Evolutionary conservation across 2,888 invertebrate genomes (phyloP).

Genomic region (Chrysodeixis includens): DNA sequence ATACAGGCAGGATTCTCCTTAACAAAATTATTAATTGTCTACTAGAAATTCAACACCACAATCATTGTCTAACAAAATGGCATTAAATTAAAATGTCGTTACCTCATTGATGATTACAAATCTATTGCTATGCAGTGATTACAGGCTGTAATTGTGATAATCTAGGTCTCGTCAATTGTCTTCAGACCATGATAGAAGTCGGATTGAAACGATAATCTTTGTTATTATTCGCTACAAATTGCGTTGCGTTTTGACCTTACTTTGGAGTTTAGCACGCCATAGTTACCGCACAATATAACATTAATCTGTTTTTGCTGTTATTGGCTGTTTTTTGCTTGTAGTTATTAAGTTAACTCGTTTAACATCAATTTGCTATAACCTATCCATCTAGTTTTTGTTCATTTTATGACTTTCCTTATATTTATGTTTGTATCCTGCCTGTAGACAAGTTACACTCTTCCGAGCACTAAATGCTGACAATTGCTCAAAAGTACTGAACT

Average conservation of each 20-base stretch:
- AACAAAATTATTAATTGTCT: no score
- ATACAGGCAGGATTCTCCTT: no score
- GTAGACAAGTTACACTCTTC: no score
- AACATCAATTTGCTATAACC: neutral
- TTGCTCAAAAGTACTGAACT: no score
- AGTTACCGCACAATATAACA: conserved; percentile 13
- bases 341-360: neutral
- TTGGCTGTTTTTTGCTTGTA: conserved; percentile 11
- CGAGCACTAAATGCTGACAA: no score
- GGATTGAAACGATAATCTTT: conserved; percentile 32
- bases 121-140: neutral
- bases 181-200: conserved; percentile 21
- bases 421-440: no score
- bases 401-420: no score
- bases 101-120: neutral
- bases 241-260: conserved; percentile 36
- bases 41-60: no score
- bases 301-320: conserved; percentile 33
- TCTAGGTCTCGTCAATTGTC: neutral
- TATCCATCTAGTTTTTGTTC: no score
- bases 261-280: conserved; percentile 36
- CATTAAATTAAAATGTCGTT: neutral
- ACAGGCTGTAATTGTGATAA: neutral
- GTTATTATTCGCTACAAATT: conserved; percentile 26
- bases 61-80: neutral